phyloP scores from a whole-genome alignment of 2,888 invertebrate species.

The Morpho achilles region DNA sequence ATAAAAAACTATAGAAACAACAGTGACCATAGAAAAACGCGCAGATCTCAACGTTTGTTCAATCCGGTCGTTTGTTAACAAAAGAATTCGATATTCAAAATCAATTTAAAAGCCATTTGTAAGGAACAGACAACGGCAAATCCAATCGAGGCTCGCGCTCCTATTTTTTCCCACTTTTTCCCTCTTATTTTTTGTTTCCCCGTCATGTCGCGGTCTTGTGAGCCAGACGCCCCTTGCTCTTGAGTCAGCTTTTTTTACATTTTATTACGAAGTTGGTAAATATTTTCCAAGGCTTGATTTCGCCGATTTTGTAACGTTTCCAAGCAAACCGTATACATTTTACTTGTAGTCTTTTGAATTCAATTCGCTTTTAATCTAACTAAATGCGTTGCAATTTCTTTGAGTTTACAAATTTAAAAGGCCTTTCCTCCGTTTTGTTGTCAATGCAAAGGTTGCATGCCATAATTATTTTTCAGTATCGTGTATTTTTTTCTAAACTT shows the following conservation, averaged over 20 bases:
- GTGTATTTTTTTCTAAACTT: too few relatives aligned
- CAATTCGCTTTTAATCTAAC: conserved; percentile 17
- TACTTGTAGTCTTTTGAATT: conserved; percentile 20
- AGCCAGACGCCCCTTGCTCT: conserved; percentile 73
- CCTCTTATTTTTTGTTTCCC: conserved; percentile 56
- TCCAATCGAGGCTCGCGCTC: conserved; percentile 68
- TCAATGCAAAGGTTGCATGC: conserved; percentile 2
- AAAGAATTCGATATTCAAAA: conserved; percentile 64
- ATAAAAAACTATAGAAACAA: background rate
- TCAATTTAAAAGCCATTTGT: conserved; percentile 76
- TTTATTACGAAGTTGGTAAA: conserved; percentile 74
- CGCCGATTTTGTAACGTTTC: conserved; percentile 49
- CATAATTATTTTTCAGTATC: conserved; percentile 6
- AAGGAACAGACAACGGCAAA: conserved; percentile 75
- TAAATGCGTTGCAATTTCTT: conserved; percentile 11
- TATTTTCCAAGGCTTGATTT: conserved; percentile 67
- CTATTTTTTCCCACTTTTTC: conserved; percentile 57
- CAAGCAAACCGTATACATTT: conserved; percentile 32
- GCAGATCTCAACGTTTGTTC: conserved; percentile 16
- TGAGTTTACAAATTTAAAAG: conserved; percentile 5
- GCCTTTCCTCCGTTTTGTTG: background rate
- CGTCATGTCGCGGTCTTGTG: conserved; percentile 72
- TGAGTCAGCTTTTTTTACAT: conserved; percentile 72
- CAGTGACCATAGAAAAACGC: conserved; percentile 10
- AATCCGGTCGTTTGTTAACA: conserved; percentile 46